phyloP scores from a whole-genome alignment of 1,140 invertebrate genomes.

The Physella acuta region DNA sequence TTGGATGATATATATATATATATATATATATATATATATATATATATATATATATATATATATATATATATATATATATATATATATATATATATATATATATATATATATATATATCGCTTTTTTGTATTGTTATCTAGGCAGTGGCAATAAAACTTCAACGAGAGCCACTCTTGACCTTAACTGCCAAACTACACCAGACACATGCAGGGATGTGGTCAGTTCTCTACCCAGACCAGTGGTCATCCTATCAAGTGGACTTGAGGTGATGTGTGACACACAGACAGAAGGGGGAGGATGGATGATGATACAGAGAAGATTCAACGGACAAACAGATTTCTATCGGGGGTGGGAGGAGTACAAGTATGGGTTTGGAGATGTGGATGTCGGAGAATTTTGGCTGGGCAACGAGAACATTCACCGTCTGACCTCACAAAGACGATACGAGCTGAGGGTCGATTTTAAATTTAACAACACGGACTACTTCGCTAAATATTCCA shows the following conservation, averaged over 20 bases:
- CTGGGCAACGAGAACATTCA: conserved; percentile 38
- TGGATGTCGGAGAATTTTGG: conserved; percentile 65
- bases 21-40: too few relatives aligned
- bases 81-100: too few relatives aligned
- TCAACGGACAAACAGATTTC: conserved; percentile 78
- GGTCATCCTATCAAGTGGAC: neutral
- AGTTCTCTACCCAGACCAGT: neutral
- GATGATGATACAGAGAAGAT: conserved; percentile 70
- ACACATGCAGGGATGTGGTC: too few relatives aligned
- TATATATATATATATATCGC: too few relatives aligned
- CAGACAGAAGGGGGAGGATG: conserved; percentile 1
- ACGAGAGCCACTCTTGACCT: too few relatives aligned
- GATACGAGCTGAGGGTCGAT: neutral
- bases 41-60: too few relatives aligned
- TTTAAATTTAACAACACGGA: neutral
- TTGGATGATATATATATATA: too few relatives aligned
- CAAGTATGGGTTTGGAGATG: conserved; percentile 88
- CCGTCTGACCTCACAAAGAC: neutral
- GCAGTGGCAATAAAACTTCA: too few relatives aligned
- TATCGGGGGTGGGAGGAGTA: conserved; percentile 90
- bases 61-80: too few relatives aligned
- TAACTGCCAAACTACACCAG: too few relatives aligned
- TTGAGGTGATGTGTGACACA: neutral
- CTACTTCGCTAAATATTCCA: neutral
- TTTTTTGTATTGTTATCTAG: too few relatives aligned